phyloP scores from a whole-genome alignment of 2,888 invertebrate genomes.

The Andrena flavipes region DNA sequence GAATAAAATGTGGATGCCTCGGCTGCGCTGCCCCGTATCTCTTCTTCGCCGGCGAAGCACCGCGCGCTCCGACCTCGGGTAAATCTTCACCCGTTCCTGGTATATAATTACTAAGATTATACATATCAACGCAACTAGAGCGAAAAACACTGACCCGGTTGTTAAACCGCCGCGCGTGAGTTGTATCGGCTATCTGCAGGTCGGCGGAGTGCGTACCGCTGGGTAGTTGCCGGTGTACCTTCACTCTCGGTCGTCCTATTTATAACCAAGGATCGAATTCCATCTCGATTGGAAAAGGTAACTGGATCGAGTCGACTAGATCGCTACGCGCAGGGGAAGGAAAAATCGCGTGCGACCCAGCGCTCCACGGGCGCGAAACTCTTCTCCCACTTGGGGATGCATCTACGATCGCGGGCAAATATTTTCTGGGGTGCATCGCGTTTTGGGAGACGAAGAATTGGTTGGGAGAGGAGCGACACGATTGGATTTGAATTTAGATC shows the following conservation, averaged over 20 bases:
- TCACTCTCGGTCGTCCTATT: conserved; percentile 74
- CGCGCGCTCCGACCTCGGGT: conserved; percentile 53
- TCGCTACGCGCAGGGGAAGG: conserved; percentile 22
- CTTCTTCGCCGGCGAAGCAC: conserved; percentile 16
- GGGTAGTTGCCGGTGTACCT: conserved; percentile 58
- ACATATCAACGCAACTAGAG: conserved; percentile 81
- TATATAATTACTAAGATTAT: conserved; percentile 80
- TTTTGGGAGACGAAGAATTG: too few relatives aligned
- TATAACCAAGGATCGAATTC: conserved; percentile 75
- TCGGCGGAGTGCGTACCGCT: conserved; percentile 52
- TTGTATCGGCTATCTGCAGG: conserved; percentile 63
- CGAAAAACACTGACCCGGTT: conserved; percentile 80
- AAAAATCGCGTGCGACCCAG: conserved; percentile 12
- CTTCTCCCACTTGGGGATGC: neutral
- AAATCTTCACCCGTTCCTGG: conserved; percentile 69
- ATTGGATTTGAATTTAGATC: too few relatives aligned
- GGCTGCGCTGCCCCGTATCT: conserved; percentile 26
- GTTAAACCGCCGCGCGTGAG: conserved; percentile 74
- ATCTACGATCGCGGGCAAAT: too few relatives aligned
- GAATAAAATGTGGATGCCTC: conserved; percentile 70
- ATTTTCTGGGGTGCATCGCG: too few relatives aligned
- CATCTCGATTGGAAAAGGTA: conserved; percentile 70
- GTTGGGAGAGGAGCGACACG: too few relatives aligned
- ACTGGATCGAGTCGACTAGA: conserved; percentile 65
- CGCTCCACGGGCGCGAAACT: conserved; percentile 32